phyloP scores from a whole-genome alignment of 2,888 invertebrate genomes.

The Pteria penguin region DNA sequence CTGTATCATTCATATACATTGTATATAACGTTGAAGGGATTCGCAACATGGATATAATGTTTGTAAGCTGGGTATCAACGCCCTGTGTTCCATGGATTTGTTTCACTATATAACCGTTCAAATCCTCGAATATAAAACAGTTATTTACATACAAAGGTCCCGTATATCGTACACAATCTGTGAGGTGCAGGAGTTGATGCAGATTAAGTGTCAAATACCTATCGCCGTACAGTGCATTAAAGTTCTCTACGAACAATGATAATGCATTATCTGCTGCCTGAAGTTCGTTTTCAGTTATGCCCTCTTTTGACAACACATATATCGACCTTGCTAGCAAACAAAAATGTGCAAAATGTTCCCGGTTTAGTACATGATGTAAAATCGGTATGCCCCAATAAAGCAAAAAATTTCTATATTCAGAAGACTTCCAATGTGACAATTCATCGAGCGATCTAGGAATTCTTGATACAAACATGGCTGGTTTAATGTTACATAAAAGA shows the following conservation, averaged over 20 bases:
- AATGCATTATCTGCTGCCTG: slow-evolving; percentile 5
- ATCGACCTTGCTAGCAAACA: slow-evolving; percentile 21
- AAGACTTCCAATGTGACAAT: slow-evolving; percentile 30
- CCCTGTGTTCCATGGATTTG: slow-evolving; percentile 33
- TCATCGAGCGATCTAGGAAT: slow-evolving; percentile 22
- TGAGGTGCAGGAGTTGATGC: slow-evolving; percentile 31
- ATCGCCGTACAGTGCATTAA: neutral
- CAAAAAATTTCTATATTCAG: slow-evolving; percentile 31
- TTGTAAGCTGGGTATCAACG: slow-evolving; percentile 22
- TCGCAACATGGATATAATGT: slow-evolving; percentile 14
- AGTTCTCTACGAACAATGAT: slow-evolving; percentile 14
- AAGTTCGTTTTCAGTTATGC: slow-evolving; percentile 6
- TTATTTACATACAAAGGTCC: slow-evolving; percentile 31
- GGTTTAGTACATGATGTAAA: neutral
- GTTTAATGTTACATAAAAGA: slow-evolving; percentile 15
- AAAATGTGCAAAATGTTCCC: slow-evolving; percentile 17
- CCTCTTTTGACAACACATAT: slow-evolving; percentile 9
- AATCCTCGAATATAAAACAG: slow-evolving; percentile 34
- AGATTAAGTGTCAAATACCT: slow-evolving; percentile 22
- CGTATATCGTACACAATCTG: slow-evolving; percentile 4
- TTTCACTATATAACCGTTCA: slow-evolving; percentile 35
- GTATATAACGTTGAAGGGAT: neutral
- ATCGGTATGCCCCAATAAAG: slow-evolving; percentile 29
- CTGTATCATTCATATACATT: slow-evolving; percentile 1
- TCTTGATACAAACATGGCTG: slow-evolving; percentile 33